A percentile compares a stretch with the other conserved stretches of the same genome.
Conservation (phyloP, 2,888 invertebrate species). For the Nomada hirtipes region DNA sequence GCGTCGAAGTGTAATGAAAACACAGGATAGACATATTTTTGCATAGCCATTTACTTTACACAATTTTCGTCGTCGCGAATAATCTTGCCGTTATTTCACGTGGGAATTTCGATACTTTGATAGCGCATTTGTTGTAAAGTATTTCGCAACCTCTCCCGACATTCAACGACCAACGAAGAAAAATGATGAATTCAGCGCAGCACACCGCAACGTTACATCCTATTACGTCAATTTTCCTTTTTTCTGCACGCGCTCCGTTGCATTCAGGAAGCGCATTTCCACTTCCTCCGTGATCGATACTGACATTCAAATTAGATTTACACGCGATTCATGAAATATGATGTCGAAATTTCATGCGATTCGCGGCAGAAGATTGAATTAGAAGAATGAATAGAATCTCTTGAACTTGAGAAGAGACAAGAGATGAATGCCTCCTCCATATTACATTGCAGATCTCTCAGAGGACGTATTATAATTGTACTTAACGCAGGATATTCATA, state of each 20-base stretch:
- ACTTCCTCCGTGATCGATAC: constrained; percentile 52
- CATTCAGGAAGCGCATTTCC: constrained; percentile 63
- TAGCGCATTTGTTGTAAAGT: neutral
- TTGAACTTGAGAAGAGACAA: too few relatives aligned
- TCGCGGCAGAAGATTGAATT: neutral
- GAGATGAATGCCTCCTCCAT: too few relatives aligned
- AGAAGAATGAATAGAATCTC: neutral
- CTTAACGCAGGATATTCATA: too few relatives aligned
- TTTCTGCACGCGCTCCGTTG: constrained; percentile 51
- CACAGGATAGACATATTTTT: too few relatives aligned
- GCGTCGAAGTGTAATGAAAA: too few relatives aligned
- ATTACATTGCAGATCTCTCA: too few relatives aligned
- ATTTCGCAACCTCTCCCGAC: constrained; percentile 14
- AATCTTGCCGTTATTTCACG: too few relatives aligned
- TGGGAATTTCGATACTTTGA: too few relatives aligned
- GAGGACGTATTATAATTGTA: neutral
- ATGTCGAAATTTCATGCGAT: constrained; percentile 6
- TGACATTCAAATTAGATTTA: constrained; percentile 44
- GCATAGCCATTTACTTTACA: too few relatives aligned
- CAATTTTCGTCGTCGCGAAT: neutral
- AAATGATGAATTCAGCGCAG: constrained; percentile 41
- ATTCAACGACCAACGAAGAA: neutral
- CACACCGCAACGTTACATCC: constrained; percentile 56
- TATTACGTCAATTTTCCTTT: constrained; percentile 59
- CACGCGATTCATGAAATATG: constrained; percentile 16